phyloP scores from a whole-genome alignment of 2,797 vertebrate species.

The Allobates femoralis region DNA sequence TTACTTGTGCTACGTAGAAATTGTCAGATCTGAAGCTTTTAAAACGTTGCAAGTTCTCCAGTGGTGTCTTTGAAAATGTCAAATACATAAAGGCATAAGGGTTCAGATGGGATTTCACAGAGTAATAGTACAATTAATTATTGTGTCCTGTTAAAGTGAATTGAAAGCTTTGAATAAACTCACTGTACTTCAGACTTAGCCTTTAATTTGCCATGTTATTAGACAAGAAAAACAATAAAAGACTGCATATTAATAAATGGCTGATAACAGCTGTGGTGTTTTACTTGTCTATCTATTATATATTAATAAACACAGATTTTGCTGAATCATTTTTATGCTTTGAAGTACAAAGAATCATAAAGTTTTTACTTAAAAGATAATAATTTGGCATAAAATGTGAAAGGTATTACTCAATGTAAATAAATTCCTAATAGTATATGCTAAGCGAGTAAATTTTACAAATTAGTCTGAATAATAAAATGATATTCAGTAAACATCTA shows the following conservation, averaged over 20 bases:
- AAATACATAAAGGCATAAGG: background rate
- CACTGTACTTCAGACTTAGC: background rate
- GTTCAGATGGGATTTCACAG: slow-evolving; percentile 25
- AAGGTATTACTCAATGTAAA: background rate
- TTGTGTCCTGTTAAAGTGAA: slow-evolving; percentile 11
- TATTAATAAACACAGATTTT: slow-evolving; percentile 1
- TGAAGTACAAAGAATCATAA: background rate
- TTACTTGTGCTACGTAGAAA: background rate
- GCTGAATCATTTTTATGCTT: background rate
- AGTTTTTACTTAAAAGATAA: background rate
- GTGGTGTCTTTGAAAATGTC: slow-evolving; percentile 20
- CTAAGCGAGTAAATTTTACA: background rate
- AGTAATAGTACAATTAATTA: slow-evolving; percentile 19
- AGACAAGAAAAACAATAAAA: slow-evolving; percentile 30
- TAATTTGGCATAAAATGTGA: background rate
- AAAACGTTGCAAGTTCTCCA: slow-evolving; percentile 14
- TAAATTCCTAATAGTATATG: background rate
- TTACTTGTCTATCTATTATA: background rate
- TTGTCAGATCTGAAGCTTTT: slow-evolving; percentile 22
- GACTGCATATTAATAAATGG: slow-evolving; percentile 25
- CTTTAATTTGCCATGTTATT: slow-evolving; percentile 30
- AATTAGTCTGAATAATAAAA: background rate
- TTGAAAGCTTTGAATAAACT: slow-evolving; percentile 6
- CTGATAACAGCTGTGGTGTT: background rate
- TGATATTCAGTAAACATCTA: background rate